Percentiles rank a stretch among this genome's conserved stretches.
Evolutionary conservation across 2,797 vertebrate genomes (phyloP).

Genomic region (Acridotheres tristis): DNA sequence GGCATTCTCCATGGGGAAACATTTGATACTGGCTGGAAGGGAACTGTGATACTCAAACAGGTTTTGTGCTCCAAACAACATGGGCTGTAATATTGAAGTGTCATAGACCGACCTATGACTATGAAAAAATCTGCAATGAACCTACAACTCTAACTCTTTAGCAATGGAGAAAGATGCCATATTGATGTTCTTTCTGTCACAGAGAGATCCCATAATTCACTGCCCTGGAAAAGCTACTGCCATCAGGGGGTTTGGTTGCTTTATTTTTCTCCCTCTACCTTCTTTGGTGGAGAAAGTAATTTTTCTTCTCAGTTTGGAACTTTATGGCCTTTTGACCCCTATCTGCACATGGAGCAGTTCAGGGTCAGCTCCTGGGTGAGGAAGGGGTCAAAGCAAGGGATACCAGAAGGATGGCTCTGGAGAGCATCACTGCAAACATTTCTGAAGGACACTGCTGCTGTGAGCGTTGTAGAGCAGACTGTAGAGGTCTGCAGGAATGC

Average conservation of each 20-base stretch:
- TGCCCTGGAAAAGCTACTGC: background rate
- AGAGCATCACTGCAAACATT: background rate
- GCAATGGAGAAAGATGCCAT: background rate
- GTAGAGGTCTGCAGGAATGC: background rate
- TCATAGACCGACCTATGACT: background rate
- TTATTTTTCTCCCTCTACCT: background rate
- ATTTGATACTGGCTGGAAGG: background rate
- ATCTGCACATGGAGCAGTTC: background rate
- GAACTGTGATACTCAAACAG: background rate
- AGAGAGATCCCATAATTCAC: background rate
- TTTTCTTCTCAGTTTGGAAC: background rate
- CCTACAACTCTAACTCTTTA: background rate
- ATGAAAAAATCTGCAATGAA: background rate
- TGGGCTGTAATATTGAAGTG: background rate
- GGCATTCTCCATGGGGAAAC: background rate
- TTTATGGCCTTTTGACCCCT: background rate
- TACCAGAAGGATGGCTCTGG: background rate
- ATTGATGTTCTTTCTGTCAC: background rate
- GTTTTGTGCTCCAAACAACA: background rate
- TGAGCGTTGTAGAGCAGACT: background rate
- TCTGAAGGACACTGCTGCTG: background rate
- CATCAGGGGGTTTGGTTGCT: background rate
- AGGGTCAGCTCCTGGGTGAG: background rate
- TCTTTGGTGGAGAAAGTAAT: background rate
- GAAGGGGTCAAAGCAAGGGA: background rate